These are phyloP conservation scores for Embiotoca jacksoni DNA, from an alignment of 2,113 vertebrate genomes.

Conservation along the genomic window DNA sequence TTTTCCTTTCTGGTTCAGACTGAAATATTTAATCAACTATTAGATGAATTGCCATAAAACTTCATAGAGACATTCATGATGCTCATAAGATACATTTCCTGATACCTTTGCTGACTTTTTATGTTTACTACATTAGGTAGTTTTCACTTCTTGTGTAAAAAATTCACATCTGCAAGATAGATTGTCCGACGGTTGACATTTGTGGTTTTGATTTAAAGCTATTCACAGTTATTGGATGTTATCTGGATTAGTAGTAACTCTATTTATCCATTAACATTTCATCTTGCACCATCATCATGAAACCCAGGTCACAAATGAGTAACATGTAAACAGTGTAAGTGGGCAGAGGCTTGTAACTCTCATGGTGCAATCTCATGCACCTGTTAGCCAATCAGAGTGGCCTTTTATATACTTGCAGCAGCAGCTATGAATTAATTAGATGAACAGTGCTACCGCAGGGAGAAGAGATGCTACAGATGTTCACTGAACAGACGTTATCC, in stretches of 20 bases:
- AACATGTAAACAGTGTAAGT: too few relatives aligned
- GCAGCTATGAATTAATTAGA: too few relatives aligned
- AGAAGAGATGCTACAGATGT: too few relatives aligned
- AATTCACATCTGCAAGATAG: not conserved
- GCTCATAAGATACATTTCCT: not conserved
- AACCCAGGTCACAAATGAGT: too few relatives aligned
- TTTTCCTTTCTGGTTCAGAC: not conserved
- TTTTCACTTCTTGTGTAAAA: not conserved
- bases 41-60: slow-evolving; percentile 1
- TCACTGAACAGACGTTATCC: too few relatives aligned
- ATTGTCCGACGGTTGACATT: not conserved
- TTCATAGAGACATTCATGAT: not conserved
- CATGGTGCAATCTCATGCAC: too few relatives aligned
- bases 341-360: too few relatives aligned
- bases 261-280: not conserved
- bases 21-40: slow-evolving; percentile 21
- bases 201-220: not conserved
- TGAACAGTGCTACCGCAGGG: too few relatives aligned
- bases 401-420: too few relatives aligned
- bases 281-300: not conserved
- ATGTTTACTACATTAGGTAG: not conserved
- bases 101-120: not conserved
- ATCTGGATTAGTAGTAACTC: not conserved
- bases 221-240: not conserved
- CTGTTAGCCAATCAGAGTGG: too few relatives aligned